Evolutionary conservation across 2,888 invertebrate genomes (phyloP).

Genomic region (Seira musarum): DNA sequence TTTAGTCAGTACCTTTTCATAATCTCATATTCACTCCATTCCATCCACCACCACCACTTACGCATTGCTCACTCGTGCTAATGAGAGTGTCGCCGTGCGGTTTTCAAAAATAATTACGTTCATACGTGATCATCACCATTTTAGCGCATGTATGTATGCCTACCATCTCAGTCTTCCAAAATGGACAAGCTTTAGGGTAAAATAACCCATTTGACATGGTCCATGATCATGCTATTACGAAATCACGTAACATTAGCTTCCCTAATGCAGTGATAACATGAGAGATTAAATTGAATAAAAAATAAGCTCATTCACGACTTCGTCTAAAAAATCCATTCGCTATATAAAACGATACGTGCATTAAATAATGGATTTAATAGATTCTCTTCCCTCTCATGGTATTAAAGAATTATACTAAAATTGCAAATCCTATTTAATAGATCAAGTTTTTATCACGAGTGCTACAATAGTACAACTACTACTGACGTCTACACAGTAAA

Average conservation of each 20-base stretch:
- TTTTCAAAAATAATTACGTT: constrained; percentile 3
- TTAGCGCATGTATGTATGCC: no score
- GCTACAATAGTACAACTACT: no score
- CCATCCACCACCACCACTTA: no score
- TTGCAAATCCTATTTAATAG: neutral
- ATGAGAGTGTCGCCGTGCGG: constrained; percentile 15
- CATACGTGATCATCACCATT: constrained; percentile 22
- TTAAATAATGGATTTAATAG: neutral
- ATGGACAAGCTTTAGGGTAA: constrained; percentile 23
- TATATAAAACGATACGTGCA: no score
- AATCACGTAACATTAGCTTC: constrained; percentile 7
- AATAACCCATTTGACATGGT: constrained; percentile 49
- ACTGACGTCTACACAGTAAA: neutral
- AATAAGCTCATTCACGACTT: constrained; percentile 4
- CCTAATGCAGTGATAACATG: constrained; percentile 9
- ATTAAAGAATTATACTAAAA: neutral
- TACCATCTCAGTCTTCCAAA: no score
- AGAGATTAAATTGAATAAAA: constrained; percentile 12
- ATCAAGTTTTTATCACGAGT: neutral
- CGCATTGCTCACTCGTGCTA: neutral
- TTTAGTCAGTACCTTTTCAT: no score
- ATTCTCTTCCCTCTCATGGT: neutral
- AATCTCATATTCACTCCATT: no score
- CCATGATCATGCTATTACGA: constrained; percentile 24
- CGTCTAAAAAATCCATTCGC: neutral